These are phyloP conservation scores for Ischnus inquisitorius DNA, from an alignment of 2,888 invertebrate genomes.

Conservation along the genomic window DNA sequence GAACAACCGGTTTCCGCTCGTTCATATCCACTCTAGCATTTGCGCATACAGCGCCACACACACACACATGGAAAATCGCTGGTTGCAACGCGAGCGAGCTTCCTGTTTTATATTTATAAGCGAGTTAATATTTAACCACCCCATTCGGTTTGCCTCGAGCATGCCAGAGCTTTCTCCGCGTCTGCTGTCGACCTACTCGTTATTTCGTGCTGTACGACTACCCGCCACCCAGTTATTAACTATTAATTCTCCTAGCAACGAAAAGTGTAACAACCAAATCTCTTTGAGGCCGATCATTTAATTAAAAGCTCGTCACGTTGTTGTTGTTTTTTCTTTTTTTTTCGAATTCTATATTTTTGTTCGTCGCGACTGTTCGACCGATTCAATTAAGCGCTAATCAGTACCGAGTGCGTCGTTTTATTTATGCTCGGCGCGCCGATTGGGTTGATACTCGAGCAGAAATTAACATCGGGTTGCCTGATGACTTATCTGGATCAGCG, in stretches of 20 bases:
- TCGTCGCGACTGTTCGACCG: background rate
- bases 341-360: background rate
- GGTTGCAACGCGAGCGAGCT: background rate
- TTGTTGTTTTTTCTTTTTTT: background rate
- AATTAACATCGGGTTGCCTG: no score
- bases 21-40: background rate
- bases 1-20: background rate
- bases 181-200: constrained; percentile 2
- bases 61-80: constrained; percentile 6
- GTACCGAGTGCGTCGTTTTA: no score
- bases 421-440: background rate
- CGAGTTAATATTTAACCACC: constrained; percentile 53
- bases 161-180: constrained; percentile 20
- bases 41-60: background rate
- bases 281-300: constrained; percentile 26
- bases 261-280: constrained; percentile 9
- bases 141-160: constrained; percentile 18
- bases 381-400: constrained; percentile 20
- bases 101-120: constrained; percentile 56
- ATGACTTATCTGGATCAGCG: no score
- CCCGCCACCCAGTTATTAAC: background rate
- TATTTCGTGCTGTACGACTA: constrained; percentile 5
- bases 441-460: background rate
- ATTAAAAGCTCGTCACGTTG: background rate
- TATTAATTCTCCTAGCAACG: background rate